Evolutionary conservation across 2,113 vertebrate genomes (phyloP).

Genomic region (Amia ocellicauda): DNA sequence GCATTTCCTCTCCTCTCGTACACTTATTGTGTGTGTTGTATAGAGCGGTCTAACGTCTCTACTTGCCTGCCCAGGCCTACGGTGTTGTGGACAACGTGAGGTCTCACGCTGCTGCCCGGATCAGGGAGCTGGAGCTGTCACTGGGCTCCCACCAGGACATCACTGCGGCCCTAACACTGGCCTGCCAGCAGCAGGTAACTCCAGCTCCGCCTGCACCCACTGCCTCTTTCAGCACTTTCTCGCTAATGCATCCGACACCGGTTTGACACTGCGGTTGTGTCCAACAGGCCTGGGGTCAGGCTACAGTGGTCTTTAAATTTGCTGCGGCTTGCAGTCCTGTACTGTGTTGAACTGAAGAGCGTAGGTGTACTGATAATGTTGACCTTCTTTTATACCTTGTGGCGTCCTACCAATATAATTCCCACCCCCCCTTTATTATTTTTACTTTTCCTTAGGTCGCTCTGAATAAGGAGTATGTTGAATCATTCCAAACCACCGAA

Average conservation of each 20-base stretch:
- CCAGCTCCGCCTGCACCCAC: neutral
- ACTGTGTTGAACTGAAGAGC: no score
- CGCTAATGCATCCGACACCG: no score
- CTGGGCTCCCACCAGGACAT: slow-evolving; percentile 65
- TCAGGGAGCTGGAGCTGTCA: slow-evolving; percentile 61
- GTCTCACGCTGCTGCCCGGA: slow-evolving; percentile 54
- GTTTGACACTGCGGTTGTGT: neutral
- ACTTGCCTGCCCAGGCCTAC: slow-evolving; percentile 55
- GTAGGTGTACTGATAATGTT: no score
- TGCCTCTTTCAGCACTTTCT: neutral
- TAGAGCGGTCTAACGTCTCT: no score
- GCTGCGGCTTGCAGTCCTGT: neutral
- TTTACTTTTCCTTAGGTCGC: slow-evolving; percentile 44
- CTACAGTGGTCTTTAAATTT: neutral
- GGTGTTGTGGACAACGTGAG: slow-evolving; percentile 65
- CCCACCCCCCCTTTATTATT: neutral
- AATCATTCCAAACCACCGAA: slow-evolving; percentile 40
- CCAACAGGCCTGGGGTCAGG: neutral
- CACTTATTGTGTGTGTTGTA: no score
- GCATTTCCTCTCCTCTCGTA: no score
- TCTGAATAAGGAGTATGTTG: slow-evolving; percentile 41
- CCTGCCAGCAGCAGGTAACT: slow-evolving; percentile 71
- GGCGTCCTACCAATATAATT: slow-evolving; percentile 5
- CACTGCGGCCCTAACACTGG: slow-evolving; percentile 52
- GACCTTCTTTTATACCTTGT: no score